Conservation (phyloP, 2,888 invertebrate genomes). For the Octodonta nipae region DNA sequence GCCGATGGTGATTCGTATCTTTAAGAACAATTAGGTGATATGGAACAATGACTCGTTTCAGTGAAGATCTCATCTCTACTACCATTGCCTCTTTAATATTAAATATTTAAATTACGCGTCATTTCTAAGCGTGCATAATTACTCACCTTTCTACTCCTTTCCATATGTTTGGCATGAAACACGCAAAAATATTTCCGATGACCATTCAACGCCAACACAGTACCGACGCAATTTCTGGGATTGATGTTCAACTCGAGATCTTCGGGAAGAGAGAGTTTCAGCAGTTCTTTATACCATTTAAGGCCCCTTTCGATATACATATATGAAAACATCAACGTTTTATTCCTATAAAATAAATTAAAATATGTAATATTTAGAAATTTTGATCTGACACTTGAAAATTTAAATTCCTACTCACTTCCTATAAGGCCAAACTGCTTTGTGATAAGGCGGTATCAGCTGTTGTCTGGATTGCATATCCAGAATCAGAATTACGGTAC, state of each 20-base stretch:
- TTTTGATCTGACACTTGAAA: background rate
- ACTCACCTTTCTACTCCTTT: constrained; percentile 53
- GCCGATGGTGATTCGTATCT: no score
- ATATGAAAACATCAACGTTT: constrained; percentile 88
- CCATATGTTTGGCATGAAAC: constrained; percentile 93
- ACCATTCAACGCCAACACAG: constrained; percentile 89
- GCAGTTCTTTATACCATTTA: constrained; percentile 82
- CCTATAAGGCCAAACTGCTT: constrained; percentile 88
- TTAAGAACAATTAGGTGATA: no score
- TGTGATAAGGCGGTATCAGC: constrained; percentile 81
- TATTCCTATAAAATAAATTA: constrained; percentile 53
- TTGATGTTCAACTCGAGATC: constrained; percentile 76
- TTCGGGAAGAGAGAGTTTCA: constrained; percentile 76
- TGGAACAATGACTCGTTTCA: no score
- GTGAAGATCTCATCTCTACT: no score
- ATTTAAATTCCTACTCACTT: constrained; percentile 51
- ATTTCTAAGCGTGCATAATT: no score
- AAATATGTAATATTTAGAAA: background rate
- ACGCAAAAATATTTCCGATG: constrained; percentile 96
- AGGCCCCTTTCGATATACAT: constrained; percentile 85
- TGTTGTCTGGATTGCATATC: constrained; percentile 78
- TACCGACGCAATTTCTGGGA: constrained; percentile 91
- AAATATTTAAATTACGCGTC: no score
- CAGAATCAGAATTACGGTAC: constrained; percentile 81
- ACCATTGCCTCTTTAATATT: no score